phyloP scores from a whole-genome alignment of 1,140 invertebrate genomes.

The Forficula auricularia region DNA sequence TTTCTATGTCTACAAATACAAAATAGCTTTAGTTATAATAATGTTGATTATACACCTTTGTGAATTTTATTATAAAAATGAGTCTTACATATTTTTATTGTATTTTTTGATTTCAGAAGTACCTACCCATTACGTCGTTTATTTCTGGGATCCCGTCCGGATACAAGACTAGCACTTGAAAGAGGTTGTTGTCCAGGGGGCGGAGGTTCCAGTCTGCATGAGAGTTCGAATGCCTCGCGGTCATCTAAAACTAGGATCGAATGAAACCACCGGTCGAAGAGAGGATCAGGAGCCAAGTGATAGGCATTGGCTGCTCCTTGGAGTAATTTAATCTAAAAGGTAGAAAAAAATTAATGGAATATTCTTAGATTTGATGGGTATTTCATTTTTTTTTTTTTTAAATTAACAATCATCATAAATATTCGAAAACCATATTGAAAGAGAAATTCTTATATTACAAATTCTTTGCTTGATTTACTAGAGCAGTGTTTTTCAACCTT shows the following conservation, averaged over 20 bases:
- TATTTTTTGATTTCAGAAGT: background rate
- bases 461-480: too few relatives aligned
- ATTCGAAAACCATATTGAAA: background rate
- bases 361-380: background rate
- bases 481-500: too few relatives aligned
- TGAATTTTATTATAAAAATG: too few relatives aligned
- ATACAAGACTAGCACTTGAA: conserved; percentile 1
- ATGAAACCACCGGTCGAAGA: conserved; percentile 86
- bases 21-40: background rate
- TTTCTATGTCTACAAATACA: conserved; percentile 52
- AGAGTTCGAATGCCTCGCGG: conserved; percentile 75
- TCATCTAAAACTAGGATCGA: conserved; percentile 77
- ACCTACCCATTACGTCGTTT: conserved; percentile 13
- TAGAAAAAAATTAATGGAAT: background rate
- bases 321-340: conserved; percentile 63
- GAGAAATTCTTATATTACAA: too few relatives aligned
- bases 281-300: conserved; percentile 59
- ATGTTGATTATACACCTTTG: too few relatives aligned
- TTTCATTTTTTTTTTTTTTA: background rate
- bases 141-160: conserved; percentile 2
- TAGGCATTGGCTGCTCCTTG: conserved; percentile 97
- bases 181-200: conserved; percentile 18
- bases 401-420: conserved; percentile 1
- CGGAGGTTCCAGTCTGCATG: conserved; percentile 73
- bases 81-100: too few relatives aligned